These are phyloP conservation scores for Threskiornis aethiopicus DNA, from an alignment of 2,797 vertebrate species.

Conservation along the genomic window DNA sequence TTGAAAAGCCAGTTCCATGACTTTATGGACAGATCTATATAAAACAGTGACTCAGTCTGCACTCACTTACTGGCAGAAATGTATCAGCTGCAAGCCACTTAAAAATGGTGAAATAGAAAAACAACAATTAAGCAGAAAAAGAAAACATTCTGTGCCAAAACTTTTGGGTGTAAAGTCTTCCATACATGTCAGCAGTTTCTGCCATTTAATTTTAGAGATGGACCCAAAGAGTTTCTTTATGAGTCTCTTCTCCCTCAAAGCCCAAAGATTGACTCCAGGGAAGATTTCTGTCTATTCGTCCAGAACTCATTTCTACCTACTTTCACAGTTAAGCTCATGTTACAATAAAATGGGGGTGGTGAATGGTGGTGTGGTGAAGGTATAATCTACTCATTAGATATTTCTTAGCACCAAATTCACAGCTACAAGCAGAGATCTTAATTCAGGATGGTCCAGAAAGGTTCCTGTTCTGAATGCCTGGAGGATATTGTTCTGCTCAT, in stretches of 20 bases:
- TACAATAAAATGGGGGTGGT: not conserved
- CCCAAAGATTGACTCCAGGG: not conserved
- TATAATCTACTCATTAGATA: not conserved
- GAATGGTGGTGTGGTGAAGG: not conserved
- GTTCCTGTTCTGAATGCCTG: not conserved
- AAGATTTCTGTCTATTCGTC: not conserved
- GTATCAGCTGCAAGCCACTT: conserved; percentile 20
- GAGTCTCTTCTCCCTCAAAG: not conserved
- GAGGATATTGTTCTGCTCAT: not conserved
- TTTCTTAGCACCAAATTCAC: not conserved
- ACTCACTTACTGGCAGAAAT: conserved; percentile 40
- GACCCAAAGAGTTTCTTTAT: not conserved
- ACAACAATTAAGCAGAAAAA: conserved; percentile 17
- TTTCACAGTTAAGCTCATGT: not conserved
- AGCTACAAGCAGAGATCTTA: not conserved
- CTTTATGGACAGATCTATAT: conserved; percentile 39
- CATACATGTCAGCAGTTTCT: not conserved
- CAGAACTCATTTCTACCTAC: not conserved
- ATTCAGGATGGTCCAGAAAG: not conserved
- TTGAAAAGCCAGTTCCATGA: conserved; percentile 20
- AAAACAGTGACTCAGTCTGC: conserved; percentile 41
- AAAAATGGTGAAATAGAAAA: conserved; percentile 28
- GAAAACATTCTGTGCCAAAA: not conserved
- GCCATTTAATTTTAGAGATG: not conserved
- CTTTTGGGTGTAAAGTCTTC: not conserved